Base-by-base conservation (phyloP, 92 coral and sea anemone genomes). In the Paramuricea clavata region DNA sequence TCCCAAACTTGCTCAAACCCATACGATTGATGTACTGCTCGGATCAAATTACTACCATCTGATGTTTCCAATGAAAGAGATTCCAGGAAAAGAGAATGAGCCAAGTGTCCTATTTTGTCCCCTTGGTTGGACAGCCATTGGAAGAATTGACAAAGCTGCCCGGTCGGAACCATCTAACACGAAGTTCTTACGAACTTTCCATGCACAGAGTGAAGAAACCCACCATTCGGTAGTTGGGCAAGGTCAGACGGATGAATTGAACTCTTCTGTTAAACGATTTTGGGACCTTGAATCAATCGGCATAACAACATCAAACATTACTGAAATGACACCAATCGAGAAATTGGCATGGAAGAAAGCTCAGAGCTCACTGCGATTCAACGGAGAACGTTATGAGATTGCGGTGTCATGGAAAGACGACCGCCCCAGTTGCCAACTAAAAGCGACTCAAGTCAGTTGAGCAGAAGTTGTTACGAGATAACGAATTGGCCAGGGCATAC, bases 371-470 rank as follows among this genome's bases (percentile, higher is more conserved):
- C 35, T 85, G 25, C 28, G 59, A 71, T 86, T 86, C 74, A 76
- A 86, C 10, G 81, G 85, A 0, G 82, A 22, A 21, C 16, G 61
- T 25, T 89, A 84, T 34, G 86, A 83, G 69, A 86, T 86, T 33
- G 88, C 88, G n/a, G 87, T 90, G 43, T 90, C 90, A 11, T 81
- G 93, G 93, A 82, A 78, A 78, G 25, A 81, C 36, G 86, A 25
- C 86, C 72, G 49, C 93, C 93, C 34, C 73, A 68, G 17, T 78
- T 90, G 67, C 86, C 83, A 71, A 77, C 56, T 64, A 89, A 89
- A 43, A 39, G 4, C 80, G 89, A 41, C 86, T 92, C 27, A 73
- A 81, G 22, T 39, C 64, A 31, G 85, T 80, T 17, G 89, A 85
- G 33, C 44, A 19, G 17, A 81, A 81, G 61, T 78, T 81, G 76